Conservation (phyloP, 2,797 vertebrate species). For the Typhlichthys eigenmanni region DNA sequence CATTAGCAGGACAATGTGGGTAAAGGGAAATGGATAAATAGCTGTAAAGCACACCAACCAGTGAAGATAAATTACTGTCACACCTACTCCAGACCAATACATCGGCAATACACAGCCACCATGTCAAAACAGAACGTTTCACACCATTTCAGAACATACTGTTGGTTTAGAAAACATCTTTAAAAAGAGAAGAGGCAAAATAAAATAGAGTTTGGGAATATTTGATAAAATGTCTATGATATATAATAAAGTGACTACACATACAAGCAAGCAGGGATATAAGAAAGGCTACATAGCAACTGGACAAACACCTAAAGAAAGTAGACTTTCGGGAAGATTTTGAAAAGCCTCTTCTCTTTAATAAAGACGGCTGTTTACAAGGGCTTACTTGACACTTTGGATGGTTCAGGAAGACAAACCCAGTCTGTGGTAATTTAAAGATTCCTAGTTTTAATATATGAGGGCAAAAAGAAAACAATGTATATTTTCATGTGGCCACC, state of each 20-base stretch:
- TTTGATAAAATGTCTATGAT: slow-evolving; percentile 71
- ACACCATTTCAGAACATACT: slow-evolving; percentile 69
- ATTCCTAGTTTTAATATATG: slow-evolving; percentile 83
- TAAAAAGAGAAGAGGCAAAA: slow-evolving; percentile 71
- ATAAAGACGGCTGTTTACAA: slow-evolving; percentile 71
- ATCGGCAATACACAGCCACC: slow-evolving; percentile 76
- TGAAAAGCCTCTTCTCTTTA: slow-evolving; percentile 79
- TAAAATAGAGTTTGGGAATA: slow-evolving; percentile 72
- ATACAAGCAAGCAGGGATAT: slow-evolving; percentile 82
- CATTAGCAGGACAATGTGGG: neutral
- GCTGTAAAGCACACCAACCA: slow-evolving; percentile 67
- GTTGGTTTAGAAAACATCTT: slow-evolving; percentile 74
- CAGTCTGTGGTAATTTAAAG: slow-evolving; percentile 73
- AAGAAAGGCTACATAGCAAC: slow-evolving; percentile 79
- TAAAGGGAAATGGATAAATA: neutral
- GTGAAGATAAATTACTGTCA: slow-evolving; percentile 55
- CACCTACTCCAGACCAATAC: slow-evolving; percentile 56
- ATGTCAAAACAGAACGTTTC: slow-evolving; percentile 71
- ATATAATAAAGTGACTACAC: slow-evolving; percentile 94
- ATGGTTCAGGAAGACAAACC: slow-evolving; percentile 77
- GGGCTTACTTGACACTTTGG: slow-evolving; percentile 68
- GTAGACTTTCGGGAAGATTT: slow-evolving; percentile 38
- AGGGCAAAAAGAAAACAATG: slow-evolving; percentile 61
- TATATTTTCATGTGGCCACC: slow-evolving; percentile 74
- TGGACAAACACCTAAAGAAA: slow-evolving; percentile 53